Base-by-base conservation (phyloP, 2,888 invertebrate species). In the Venusia cambrica region DNA sequence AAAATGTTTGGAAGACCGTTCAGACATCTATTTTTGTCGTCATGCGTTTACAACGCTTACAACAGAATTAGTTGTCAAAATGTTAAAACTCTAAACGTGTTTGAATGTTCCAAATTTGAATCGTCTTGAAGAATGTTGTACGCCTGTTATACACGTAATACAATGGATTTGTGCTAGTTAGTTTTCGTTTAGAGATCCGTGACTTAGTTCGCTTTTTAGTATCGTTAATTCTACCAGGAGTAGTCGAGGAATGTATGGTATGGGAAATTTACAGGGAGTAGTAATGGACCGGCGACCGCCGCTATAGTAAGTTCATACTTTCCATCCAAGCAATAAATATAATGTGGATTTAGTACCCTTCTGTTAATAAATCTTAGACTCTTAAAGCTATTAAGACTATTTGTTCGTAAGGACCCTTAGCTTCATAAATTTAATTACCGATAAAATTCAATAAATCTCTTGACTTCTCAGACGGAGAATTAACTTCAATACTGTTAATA, bases 1-100 rank as follows among this genome's bases (percentile, higher is more conserved):
- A 80, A 80, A 81, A 71, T 79, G 71, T 80, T 81, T 76, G 70
- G 70, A 69, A 68, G 68, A 69, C 65, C 66, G 71, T 72, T 65
- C 63, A 54, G 54, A 55, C 64, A 71, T 73, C 74, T 80, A 77
- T 78, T 81, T 75, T 54, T 31, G 62, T 54, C 47, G 58, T 54
- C 61, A 55, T 66, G 58, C 65, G 60, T 68, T 70, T 65, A 77
- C 70, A 71, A 73, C 60, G 58, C 61, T 64, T 64, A 73, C 71
- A 67, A 62, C 65, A 64, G 60, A 62, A 73, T 72, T 67, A 63
- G 69, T 72, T 73, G 71, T 75, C 61, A 71, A 73, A 76, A 72
- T 67, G 68, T 69, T 69, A 67, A 66, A 68, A 65, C 61, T 52
- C 62, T 40, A 51, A 62, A 61, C 65, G 60, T 64, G 65, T 69